Evolutionary conservation across 1,140 invertebrate genomes (phyloP).

Genomic region (Lordiphosa stackelbergi): DNA sequence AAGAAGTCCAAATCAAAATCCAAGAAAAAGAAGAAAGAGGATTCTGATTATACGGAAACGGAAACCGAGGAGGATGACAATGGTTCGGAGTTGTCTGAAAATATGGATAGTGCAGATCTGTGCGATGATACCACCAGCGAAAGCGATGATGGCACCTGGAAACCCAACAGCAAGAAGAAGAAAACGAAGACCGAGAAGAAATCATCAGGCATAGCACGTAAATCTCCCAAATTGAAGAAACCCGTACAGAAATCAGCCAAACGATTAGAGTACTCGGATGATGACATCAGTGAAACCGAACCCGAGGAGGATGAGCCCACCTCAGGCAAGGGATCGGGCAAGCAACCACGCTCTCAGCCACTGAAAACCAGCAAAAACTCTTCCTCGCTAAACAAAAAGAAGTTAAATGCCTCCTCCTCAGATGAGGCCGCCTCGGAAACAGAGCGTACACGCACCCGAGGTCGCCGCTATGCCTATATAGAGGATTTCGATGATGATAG

Average conservation of each 20-base stretch:
- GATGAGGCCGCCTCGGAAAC: constrained; percentile 77
- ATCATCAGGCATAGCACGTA: constrained; percentile 39
- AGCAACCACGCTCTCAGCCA: constrained; percentile 67
- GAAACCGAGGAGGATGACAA: constrained; percentile 79
- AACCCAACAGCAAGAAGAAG: constrained; percentile 24
- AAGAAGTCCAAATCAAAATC: constrained; percentile 41
- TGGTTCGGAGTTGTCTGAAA: constrained; percentile 78
- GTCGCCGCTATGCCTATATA: constrained; percentile 85
- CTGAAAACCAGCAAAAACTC: constrained; percentile 36
- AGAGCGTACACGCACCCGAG: constrained; percentile 81
- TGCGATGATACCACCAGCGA: constrained; percentile 74
- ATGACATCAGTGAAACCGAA: constrained; percentile 72
- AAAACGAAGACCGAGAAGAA: constrained; percentile 13
- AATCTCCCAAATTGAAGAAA: constrained; percentile 66
- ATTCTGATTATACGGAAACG: constrained; percentile 78
- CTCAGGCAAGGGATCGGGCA: constrained; percentile 68
- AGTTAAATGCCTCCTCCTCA: constrained; percentile 41
- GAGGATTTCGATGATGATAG: constrained; percentile 78
- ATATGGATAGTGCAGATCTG: constrained; percentile 81
- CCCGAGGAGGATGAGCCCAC: constrained; percentile 57
- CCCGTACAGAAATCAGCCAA: constrained; percentile 53
- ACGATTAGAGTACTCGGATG: constrained; percentile 66
- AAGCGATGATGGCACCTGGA: constrained; percentile 65
- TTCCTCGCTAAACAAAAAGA: constrained; percentile 52
- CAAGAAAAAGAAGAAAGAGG: constrained; percentile 68